Evolutionary conservation across 1,140 invertebrate genomes (phyloP), one percentile per base, ranked within the genome.

Genomic region (Parasteatoda tepidariorum): DNA sequence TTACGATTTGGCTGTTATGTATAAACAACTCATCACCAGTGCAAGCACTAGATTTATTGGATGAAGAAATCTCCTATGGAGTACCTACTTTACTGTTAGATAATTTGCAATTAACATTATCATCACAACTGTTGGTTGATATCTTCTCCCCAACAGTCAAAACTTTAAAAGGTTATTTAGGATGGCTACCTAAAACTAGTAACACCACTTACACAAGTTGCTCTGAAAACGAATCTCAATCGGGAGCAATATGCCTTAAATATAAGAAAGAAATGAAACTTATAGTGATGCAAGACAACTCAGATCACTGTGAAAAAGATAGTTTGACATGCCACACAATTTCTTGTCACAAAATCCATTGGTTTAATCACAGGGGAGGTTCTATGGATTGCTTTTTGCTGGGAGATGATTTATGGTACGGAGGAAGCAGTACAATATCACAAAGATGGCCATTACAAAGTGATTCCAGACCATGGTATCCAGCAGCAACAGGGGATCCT

Each of bases 381-480:
- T 26, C 74, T 9, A 79, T 73, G 7, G 95, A 97, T 87, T 97
- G 95, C 88, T 96, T 94, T 87, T 93, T 95, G 84, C 92, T 94
- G 90, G 85, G 79, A 0, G 85, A 87, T 4, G 71, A 70, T 31
- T 66, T 62, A 31, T 89, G 88, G 89, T 89, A 87, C 64, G 89
- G 88, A 7, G 90, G 90, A 4, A 88, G 88, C 0, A 87, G 89
- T 73, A 84, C 88, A 13, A 87, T 86, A 13, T 78, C 67, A 0
- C 90, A 91, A 68, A 84, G 86, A 24, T 91, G 90, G 90, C 90
- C 90, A 1, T 85, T 91, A n/a, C 85, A 88, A 54, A 85, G 84
- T 18, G 84, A 88, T 7, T 84, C 85, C 2, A 82, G 86, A 0
- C 18, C 33, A 11, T 86, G 87, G 61, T 73, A 85, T 24, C 59